phyloP scores from a whole-genome alignment of 2,888 invertebrate species.

The Chorisops tibialis region DNA sequence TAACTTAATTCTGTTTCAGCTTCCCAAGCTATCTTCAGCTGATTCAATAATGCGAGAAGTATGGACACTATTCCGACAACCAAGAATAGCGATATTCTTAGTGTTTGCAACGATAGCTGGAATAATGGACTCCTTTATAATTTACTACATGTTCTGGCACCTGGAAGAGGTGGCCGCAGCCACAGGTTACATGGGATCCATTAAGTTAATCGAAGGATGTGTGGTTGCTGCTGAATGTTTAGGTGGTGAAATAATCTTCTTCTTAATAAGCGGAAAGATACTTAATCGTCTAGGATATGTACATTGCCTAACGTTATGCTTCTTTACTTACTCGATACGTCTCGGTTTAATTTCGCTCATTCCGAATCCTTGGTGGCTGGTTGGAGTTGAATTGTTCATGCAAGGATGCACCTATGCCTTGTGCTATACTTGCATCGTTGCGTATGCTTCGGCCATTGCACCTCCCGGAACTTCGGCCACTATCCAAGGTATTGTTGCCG shows the following conservation, averaged over 20 bases:
- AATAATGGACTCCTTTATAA: constrained; percentile 74
- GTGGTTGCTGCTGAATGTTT: constrained; percentile 77
- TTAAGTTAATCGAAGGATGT: constrained; percentile 76
- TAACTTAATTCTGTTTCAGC: constrained; percentile 51
- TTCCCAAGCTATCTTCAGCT: constrained; percentile 67
- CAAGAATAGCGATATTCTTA: constrained; percentile 66
- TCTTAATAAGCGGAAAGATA: constrained; percentile 70
- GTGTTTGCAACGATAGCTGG: constrained; percentile 72
- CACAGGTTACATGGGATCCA: constrained; percentile 61
- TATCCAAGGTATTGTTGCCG: constrained; percentile 79
- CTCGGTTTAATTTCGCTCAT: constrained; percentile 73
- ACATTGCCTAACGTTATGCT: constrained; percentile 71
- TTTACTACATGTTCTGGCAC: constrained; percentile 82
- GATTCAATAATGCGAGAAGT: constrained; percentile 68
- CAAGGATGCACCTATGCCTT: constrained; percentile 86
- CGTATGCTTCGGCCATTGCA: constrained; percentile 64
- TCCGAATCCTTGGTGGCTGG: constrained; percentile 76
- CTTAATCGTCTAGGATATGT: constrained; percentile 76
- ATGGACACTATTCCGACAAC: constrained; percentile 59
- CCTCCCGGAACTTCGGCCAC: constrained; percentile 77
- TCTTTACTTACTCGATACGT: constrained; percentile 71
- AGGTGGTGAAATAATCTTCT: constrained; percentile 74
- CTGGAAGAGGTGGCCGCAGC: constrained; percentile 69
- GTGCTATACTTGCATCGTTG: constrained; percentile 78
- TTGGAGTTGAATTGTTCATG: constrained; percentile 74